Base-by-base conservation (phyloP, 2,888 invertebrate genomes). In the Erannis defoliaria region DNA sequence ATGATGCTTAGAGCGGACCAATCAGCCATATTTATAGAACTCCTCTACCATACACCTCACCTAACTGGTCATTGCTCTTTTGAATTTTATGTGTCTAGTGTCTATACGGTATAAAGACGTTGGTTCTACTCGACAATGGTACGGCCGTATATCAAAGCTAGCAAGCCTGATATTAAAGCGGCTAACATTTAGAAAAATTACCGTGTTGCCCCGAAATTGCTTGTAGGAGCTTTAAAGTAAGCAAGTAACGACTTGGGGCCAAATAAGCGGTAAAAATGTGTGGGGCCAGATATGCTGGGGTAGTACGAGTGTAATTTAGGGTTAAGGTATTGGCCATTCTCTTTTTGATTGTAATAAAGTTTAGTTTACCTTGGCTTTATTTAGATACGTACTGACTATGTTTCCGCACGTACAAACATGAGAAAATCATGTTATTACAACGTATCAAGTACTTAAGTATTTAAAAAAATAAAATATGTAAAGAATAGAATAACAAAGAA, bases 111-210 rank as follows among this genome's bases (percentile, higher is more conserved):
- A 31, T 5, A 31, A 18, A 31, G 31, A 19, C 46, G 19, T 31
- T 19, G 46, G 31, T n/a, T 12, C 69, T 55, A 64, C 67, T 68
- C 69, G 71, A 73, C 76, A 76, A 72, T 76, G 74, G 72, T 71
- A 70, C 62, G 69, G 62, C 71, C 76, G 76, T 82, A 76, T 80
- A 76, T 81, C 77, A 80, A 76, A 63, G 70, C 71, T 70, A 69
- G 69, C 72, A 71, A 75, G 72, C 67, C 76, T 71, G 68, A 74
- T 78, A 82, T 82, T 78, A 81, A 76, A 79, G 72, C 73, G 72
- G 69, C 73, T 73, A 73, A 71, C 75, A 74, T 77, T 77, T 70
- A 67, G 73, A 74, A 77, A 77, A 77, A 81, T 73, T 72, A 75
- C 74, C 65, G 72, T 72, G 73, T 72, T 68, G 67, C 65, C 70